A percentile compares a stretch with the other conserved stretches of the same genome.
Evolutionary conservation across 2,797 vertebrate species (phyloP).

Genomic region (Lagodon rhomboides): DNA sequence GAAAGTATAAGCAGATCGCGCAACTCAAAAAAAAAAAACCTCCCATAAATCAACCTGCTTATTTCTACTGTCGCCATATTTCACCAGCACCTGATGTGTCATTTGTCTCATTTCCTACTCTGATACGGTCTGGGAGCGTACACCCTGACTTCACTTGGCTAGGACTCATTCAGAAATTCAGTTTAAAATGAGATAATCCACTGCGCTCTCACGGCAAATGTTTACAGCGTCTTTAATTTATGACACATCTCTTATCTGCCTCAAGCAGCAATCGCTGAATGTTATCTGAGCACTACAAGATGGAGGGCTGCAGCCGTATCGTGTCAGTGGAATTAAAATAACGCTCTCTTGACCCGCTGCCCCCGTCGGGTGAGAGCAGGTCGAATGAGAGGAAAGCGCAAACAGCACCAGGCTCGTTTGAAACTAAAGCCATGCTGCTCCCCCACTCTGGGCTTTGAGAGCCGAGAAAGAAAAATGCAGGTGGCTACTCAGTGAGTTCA

Average conservation of each 20-base stretch:
- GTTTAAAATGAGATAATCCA: constrained; percentile 33
- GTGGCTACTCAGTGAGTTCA: constrained; percentile 55
- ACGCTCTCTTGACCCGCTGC: constrained; percentile 65
- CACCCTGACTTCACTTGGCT: not conserved
- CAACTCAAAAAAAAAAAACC: constrained; percentile 20
- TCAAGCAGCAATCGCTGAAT: constrained; percentile 58
- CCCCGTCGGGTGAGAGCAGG: constrained; percentile 11
- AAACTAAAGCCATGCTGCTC: constrained; percentile 22
- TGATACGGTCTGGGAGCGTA: not conserved
- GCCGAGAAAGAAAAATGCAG: constrained; percentile 48
- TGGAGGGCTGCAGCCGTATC: constrained; percentile 39
- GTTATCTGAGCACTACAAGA: constrained; percentile 67
- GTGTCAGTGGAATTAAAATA: constrained; percentile 61
- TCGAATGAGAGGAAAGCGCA: constrained; percentile 30
- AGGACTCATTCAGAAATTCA: constrained; percentile 27
- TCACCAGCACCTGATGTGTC: not conserved
- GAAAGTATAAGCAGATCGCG: constrained; percentile 29
- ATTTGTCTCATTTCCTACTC: constrained; percentile 6
- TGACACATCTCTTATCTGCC: constrained; percentile 64
- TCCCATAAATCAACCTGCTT: constrained; percentile 15
- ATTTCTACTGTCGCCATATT: constrained; percentile 4
- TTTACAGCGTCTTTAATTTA: constrained; percentile 60
- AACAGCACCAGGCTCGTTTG: constrained; percentile 28
- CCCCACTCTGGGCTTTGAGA: not conserved
- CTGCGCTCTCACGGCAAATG: not conserved